Evolutionary conservation across 2,888 invertebrate species (phyloP).

Genomic region (Adela reaumurella): DNA sequence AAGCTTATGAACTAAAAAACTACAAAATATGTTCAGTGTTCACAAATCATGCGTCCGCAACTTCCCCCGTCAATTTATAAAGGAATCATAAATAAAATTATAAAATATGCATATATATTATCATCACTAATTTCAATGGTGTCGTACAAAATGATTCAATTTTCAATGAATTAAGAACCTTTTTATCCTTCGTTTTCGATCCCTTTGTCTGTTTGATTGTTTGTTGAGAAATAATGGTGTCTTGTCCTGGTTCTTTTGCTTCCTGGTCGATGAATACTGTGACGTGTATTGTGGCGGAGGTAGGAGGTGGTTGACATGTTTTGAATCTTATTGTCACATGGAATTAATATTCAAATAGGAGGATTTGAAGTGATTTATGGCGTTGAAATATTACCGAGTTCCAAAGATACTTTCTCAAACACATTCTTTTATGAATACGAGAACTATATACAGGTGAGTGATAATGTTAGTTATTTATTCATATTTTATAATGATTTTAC

Average conservation of each 20-base stretch:
- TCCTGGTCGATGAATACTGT: not conserved
- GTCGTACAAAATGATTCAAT: constrained; percentile 21
- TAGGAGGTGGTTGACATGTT: not conserved
- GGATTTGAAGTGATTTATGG: not conserved
- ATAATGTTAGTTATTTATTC: too few relatives aligned
- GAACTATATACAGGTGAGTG: too few relatives aligned
- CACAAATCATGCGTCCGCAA: too few relatives aligned
- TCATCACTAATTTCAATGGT: constrained; percentile 28
- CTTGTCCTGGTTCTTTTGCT: not conserved
- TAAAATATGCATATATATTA: constrained; percentile 21
- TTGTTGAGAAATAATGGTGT: constrained; percentile 8
- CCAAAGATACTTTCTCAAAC: too few relatives aligned
- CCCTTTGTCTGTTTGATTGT: constrained; percentile 19
- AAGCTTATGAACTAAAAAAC: too few relatives aligned
- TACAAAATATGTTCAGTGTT: too few relatives aligned
- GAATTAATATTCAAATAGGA: not conserved
- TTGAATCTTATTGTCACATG: not conserved
- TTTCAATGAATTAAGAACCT: constrained; percentile 25
- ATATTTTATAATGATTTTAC: too few relatives aligned
- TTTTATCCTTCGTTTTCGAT: constrained; percentile 10
- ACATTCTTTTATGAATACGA: too few relatives aligned
- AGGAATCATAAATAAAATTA: constrained; percentile 29
- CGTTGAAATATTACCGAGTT: too few relatives aligned
- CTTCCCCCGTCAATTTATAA: constrained; percentile 16
- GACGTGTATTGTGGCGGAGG: not conserved